Percentiles rank a stretch among this genome's conserved stretches.
phyloP scores from a whole-genome alignment of 2,113 vertebrate genomes.

The Gadus macrocephalus region DNA sequence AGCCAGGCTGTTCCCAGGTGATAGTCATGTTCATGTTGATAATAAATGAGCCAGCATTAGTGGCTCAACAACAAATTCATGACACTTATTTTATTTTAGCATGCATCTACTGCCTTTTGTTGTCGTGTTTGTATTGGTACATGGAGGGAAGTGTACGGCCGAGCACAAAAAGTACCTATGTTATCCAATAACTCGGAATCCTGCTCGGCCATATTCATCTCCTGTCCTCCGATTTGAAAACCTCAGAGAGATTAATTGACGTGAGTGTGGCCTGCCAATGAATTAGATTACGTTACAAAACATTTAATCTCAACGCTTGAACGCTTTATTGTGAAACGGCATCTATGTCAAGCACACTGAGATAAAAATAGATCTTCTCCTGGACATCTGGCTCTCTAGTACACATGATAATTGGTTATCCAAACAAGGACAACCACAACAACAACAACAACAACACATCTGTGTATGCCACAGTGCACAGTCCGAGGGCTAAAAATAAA shows the following conservation, averaged over 20 bases:
- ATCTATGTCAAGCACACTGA: neutral
- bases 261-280: neutral
- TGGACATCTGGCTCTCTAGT: neutral
- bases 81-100: too few species aligned
- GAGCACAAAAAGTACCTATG: too few species aligned
- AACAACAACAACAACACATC: neutral
- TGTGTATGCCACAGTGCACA: neutral
- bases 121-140: too few species aligned
- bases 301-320: slow-evolving; percentile 13
- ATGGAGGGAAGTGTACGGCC: too few species aligned
- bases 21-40: too few species aligned
- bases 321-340: neutral
- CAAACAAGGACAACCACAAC: neutral
- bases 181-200: too few species aligned
- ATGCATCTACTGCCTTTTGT: too few species aligned
- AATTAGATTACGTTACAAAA: slow-evolving; percentile 3
- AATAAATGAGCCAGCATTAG: too few species aligned
- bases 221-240: too few species aligned
- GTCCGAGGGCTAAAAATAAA: neutral
- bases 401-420: neutral
- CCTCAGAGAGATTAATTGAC: slow-evolving; percentile 5
- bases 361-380: neutral
- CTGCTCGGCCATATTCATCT: too few species aligned
- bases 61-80: too few species aligned
- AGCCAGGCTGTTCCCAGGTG: too few species aligned